Conservation (phyloP, 2,797 vertebrate genomes). For the Rhinella marina region DNA sequence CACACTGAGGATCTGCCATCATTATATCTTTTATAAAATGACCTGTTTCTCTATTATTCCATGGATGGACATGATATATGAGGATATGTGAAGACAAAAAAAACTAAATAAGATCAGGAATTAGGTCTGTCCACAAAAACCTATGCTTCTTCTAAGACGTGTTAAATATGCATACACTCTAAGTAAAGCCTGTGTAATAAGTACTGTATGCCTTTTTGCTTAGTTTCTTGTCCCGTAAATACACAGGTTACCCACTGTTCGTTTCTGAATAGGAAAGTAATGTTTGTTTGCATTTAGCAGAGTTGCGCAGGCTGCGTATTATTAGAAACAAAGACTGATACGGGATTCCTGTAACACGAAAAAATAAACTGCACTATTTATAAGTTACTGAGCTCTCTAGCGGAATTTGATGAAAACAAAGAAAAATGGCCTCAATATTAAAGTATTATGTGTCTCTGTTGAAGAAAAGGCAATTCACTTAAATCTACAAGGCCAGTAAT, state of each 20-base stretch:
- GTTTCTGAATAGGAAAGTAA: constrained; percentile 17
- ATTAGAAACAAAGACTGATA: constrained; percentile 42
- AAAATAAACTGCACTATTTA: constrained; percentile 11
- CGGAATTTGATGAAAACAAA: constrained; percentile 18
- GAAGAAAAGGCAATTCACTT: constrained; percentile 8
- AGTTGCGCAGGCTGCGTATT: neutral
- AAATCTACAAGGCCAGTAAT: constrained; percentile 14
- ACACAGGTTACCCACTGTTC: constrained; percentile 18
- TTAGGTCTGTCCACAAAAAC: neutral
- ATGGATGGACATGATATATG: neutral
- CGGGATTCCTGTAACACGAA: neutral
- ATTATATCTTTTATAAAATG: neutral
- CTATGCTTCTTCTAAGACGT: neutral
- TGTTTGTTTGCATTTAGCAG: constrained; percentile 20
- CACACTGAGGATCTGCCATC: neutral
- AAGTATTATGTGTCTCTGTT: constrained; percentile 3
- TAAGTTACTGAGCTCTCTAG: neutral
- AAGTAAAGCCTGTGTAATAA: neutral
- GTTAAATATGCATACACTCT: neutral
- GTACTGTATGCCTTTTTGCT: neutral
- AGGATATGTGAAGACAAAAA: neutral
- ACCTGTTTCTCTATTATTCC: neutral
- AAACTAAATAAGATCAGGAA: neutral
- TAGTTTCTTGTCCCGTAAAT: neutral
- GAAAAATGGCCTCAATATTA: constrained; percentile 19